Conservation (phyloP, 1,140 invertebrate genomes). For the Drosophila bifasciata region DNA sequence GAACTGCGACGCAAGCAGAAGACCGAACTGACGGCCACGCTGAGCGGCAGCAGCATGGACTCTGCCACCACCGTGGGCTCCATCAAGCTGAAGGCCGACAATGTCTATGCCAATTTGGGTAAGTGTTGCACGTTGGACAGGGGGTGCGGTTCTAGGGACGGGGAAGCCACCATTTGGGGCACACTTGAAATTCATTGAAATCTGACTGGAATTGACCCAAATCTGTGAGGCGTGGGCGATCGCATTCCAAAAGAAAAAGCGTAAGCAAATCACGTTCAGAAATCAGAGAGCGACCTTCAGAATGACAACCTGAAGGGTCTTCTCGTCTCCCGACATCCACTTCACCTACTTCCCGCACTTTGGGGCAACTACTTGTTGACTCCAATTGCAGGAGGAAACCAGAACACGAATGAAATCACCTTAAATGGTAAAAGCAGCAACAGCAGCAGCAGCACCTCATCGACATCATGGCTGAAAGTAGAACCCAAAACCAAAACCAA, state of each 20-base stretch:
- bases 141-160: not conserved
- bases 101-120: conserved; percentile 91
- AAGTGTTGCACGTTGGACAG: conserved; percentile 33
- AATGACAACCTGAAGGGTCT: conserved; percentile 60
- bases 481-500: conserved; percentile 57
- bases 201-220: conserved; percentile 37
- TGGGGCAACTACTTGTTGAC: conserved; percentile 27
- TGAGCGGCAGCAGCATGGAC: conserved; percentile 66
- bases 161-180: too few relatives aligned
- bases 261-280: conserved; percentile 70
- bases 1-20: conserved; percentile 87
- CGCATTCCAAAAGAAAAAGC: conserved; percentile 67
- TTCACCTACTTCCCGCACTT: conserved; percentile 38
- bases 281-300: conserved; percentile 63
- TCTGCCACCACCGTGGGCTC: conserved; percentile 57
- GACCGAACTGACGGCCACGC: conserved; percentile 62
- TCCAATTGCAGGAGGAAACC: conserved; percentile 41
- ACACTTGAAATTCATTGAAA: conserved; percentile 19
- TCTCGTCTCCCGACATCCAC: too few relatives aligned
- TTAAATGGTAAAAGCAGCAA: conserved; percentile 48
- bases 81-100: conserved; percentile 86
- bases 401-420: conserved; percentile 50
- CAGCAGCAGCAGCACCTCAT: conserved; percentile 4
- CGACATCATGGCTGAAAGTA: conserved; percentile 44
- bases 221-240: conserved; percentile 37